Base-by-base conservation (phyloP, 2,888 invertebrate species). In the Hypolimnas misippus region DNA sequence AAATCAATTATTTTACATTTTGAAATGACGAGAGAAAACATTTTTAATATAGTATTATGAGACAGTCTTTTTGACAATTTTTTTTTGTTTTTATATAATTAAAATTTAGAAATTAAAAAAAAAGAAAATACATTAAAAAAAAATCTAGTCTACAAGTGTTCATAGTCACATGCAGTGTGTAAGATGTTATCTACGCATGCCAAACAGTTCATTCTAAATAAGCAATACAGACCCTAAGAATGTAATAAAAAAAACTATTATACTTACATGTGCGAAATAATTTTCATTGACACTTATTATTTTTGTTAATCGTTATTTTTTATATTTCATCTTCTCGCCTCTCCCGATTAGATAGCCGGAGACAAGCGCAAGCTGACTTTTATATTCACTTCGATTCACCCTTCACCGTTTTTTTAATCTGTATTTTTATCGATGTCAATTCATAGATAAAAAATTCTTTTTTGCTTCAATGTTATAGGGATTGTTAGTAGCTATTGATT, bases 191-290 rank as follows among this genome's bases (percentile, higher is more conserved):
- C 87, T 88, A 89, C 83, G 81, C 90, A 92, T 92, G 90, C 89
- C 81, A 86, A 84, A 89, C 89, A 91, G 90, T 90, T 91, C 91
- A 89, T 87, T 83, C 79, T 72, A 66, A 70, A 62, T 54, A 71
- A 82, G 83, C 78, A 79, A 79, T 76, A 76, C 76, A 75, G 73
- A 76, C 76, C 74, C 75, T 59, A 69, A 74, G 66, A 73, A 66
- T 69, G 76, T 77, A 73, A 78, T 76, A 77, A 78, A 70, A 71
- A 75, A 76, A 72, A 76, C 81, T 76, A 81, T 82, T 78, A 88
- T 91, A 91, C 91, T 90, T 88, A 91, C 91, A 80, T 89, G 83
- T 86, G 85, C 83, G 79, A 71, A 78, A 75, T 72, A 78, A 77
- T 82, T 77, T 76, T 73, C 72, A 77, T 49, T 77, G 79, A 70